phyloP scores from a whole-genome alignment of 2,113 vertebrate species.

The Micronycteris hirsuta region DNA sequence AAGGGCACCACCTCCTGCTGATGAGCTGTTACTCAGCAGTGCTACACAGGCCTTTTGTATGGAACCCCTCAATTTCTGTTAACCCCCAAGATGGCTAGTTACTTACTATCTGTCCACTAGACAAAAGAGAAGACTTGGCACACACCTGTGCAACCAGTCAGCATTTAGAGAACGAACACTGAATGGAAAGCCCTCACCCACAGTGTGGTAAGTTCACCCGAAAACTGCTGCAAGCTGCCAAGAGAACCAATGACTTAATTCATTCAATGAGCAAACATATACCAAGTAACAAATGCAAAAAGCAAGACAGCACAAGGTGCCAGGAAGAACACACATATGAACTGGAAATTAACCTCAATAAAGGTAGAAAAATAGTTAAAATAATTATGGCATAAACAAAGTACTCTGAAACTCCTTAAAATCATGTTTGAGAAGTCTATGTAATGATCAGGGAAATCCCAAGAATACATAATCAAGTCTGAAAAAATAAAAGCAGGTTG shows the following conservation, averaged over 20 bases:
- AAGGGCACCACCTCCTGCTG: neutral
- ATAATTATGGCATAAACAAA: neutral
- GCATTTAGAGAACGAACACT: neutral
- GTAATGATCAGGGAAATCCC: slow-evolving; percentile 2
- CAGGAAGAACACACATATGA: neutral
- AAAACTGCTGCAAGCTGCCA: neutral
- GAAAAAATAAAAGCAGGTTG: slow-evolving; percentile 1
- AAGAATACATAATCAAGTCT: neutral
- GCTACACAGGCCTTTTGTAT: neutral
- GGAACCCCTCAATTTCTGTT: neutral
- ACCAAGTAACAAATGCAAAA: neutral
- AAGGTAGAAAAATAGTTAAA: neutral
- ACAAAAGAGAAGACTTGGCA: neutral
- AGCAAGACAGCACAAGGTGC: neutral
- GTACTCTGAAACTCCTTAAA: neutral
- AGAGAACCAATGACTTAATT: neutral
- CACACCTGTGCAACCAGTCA: neutral
- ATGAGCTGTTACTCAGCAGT: neutral
- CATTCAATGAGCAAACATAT: neutral
- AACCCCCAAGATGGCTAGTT: neutral
- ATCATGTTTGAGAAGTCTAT: neutral
- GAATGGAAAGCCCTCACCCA: neutral
- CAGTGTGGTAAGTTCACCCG: neutral
- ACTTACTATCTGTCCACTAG: neutral
- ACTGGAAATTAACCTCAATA: neutral